Evolutionary conservation across 1,140 invertebrate genomes (phyloP), one percentile per base, ranked within the genome.

Genomic region (Aphelenchoides avenae): DNA sequence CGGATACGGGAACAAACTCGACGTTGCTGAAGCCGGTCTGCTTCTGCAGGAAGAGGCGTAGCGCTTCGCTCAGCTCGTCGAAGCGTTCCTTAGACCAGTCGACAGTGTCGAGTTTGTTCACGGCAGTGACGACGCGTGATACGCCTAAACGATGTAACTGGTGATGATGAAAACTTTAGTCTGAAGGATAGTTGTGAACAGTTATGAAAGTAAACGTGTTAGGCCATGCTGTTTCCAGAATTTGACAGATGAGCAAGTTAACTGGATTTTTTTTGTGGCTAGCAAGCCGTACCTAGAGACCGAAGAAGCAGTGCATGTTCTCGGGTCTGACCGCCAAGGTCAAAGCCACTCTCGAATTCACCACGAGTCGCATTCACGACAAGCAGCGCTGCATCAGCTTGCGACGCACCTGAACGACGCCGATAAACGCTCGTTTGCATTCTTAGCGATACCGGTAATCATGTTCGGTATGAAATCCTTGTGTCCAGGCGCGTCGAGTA

Each of bases 261-360:
- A n/a, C n/a, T n/a, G n/a, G n/a, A n/a, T n/a, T n/a, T n/a, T n/a
- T n/a, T n/a, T n/a, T n/a, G n/a, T 0, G 27, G 0, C 13, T 30
- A 64, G 3, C 9, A 29, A 64, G 56, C 70, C 15, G 0, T 56
- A 82, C 91, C 91, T 54, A 97, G 79, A 26, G 91, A 95, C 68
- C 89, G 82, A 1, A 94, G 86, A 4, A 99, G 80, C 11, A 98
- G 79, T 15, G 93, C 89, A 83, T 99, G 94, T 80, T 99, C 94
- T 48, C 92, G 81, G 0, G 94, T 99, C 81, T 98, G 94, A 26
- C 94, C 94, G 13, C 93, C 93, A 60, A 86, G 84, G 70, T 96
- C 91, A 79, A 98, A 98, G 3, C 94, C 94, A 46, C 91, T 93
- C 80, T 98, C 94, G 81, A 99, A 99, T 81, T 97, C 94, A 15